Evolutionary conservation across 2,888 invertebrate genomes (phyloP).

Genomic region (Pecten maximus): DNA sequence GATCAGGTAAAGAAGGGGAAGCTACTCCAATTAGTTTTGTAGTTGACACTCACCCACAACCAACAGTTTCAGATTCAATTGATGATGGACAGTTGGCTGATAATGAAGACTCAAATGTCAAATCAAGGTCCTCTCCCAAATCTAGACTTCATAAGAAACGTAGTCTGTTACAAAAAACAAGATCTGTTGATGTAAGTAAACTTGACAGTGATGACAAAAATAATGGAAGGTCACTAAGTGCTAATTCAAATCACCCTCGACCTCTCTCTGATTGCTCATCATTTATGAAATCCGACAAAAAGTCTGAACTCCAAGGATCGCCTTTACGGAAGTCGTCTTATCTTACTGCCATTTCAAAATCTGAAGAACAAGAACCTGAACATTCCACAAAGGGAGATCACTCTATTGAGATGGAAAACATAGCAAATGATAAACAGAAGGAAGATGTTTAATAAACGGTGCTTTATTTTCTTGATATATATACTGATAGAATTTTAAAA

Average conservation of each 20-base stretch:
- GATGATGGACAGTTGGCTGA: constrained; percentile 3
- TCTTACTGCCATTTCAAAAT: background rate
- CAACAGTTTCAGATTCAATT: background rate
- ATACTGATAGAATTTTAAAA: too few relatives aligned
- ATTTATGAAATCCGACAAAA: background rate
- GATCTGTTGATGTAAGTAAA: background rate
- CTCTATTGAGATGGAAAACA: constrained; percentile 30
- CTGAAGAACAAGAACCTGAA: background rate
- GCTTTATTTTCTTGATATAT: background rate
- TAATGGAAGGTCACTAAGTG: background rate
- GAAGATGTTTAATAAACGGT: background rate
- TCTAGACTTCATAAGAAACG: constrained; percentile 10
- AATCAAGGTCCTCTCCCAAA: background rate
- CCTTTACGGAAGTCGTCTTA: background rate
- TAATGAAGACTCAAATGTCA: background rate
- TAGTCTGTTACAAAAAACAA: background rate
- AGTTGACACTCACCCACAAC: background rate
- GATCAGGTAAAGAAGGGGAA: background rate
- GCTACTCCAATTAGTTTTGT: background rate
- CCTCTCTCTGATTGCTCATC: background rate
- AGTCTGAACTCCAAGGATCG: background rate
- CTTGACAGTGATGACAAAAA: background rate
- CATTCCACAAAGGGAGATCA: background rate
- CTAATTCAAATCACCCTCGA: background rate
- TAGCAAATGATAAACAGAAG: background rate